Evolutionary conservation across 2,888 invertebrate genomes (phyloP).

Genomic region (Caenorhabditis zanzibari): DNA sequence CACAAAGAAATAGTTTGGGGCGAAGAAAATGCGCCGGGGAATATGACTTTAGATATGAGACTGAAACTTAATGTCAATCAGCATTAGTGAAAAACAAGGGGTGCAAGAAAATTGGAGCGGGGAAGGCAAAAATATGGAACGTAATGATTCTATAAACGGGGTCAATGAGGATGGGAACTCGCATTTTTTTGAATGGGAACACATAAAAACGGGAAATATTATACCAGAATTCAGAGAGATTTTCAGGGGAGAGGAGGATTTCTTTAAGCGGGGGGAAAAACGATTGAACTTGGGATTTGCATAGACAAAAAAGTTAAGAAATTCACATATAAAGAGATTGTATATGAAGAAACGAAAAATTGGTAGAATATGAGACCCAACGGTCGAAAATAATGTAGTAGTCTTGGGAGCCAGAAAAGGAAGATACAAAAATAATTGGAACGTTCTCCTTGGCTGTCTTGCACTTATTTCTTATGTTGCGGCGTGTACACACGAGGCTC

Average conservation of each 20-base stretch:
- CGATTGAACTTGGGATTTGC: not conserved
- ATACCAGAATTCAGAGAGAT: constrained; percentile 41
- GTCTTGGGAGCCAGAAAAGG: not conserved
- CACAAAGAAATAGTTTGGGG: not conserved
- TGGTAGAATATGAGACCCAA: not conserved
- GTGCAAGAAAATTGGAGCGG: not conserved
- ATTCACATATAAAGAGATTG: constrained; percentile 8
- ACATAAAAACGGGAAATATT: constrained; percentile 36
- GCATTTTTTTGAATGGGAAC: constrained; percentile 42
- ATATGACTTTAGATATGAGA: not conserved
- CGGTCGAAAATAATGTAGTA: not conserved
- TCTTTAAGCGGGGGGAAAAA: not conserved
- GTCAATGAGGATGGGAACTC: constrained; percentile 24
- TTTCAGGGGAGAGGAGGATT: not conserved
- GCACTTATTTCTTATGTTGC: not conserved
- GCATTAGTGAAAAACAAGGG: constrained; percentile 6
- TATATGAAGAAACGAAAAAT: constrained; percentile 1
- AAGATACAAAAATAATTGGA: not conserved
- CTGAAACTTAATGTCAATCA: not conserved
- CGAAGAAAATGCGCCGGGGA: not conserved
- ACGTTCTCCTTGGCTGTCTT: no score
- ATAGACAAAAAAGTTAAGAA: not conserved
- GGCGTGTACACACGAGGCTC: constrained; percentile 25
- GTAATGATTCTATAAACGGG: not conserved
- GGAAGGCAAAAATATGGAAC: constrained; percentile 1